Percentiles rank a stretch among this genome's conserved stretches.
These are phyloP conservation scores for Pseudoips prasinana DNA, from an alignment of 2,888 invertebrate species.

Conservation along the genomic window DNA sequence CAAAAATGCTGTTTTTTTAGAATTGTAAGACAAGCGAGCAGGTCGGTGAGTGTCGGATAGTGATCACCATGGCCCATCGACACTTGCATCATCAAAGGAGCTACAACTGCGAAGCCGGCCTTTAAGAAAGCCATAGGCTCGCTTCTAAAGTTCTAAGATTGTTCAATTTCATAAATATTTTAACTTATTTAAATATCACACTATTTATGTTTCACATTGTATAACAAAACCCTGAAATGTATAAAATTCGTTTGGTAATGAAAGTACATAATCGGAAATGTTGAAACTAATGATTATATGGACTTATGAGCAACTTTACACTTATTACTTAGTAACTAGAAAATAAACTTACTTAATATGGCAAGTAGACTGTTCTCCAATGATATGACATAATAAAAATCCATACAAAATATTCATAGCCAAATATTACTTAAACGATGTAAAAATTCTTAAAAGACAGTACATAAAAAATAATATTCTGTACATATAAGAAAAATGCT, in stretches of 20 bases:
- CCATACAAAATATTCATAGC: conserved; percentile 36
- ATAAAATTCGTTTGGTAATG: conserved; percentile 6
- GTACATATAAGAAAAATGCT: conserved; percentile 41
- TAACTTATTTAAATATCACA: too few species aligned
- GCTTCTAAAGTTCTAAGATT: too few species aligned
- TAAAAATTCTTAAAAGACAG: conserved; percentile 24
- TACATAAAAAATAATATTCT: conserved; percentile 31
- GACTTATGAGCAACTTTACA: conserved; percentile 23
- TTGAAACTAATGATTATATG: conserved; percentile 7
- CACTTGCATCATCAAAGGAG: too few species aligned
- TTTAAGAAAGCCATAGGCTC: too few species aligned
- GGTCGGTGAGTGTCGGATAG: too few species aligned
- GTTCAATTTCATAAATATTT: too few species aligned
- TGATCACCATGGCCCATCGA: too few species aligned
- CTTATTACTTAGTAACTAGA: conserved; percentile 33
- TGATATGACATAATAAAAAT: conserved; percentile 32
- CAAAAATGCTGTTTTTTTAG: too few species aligned
- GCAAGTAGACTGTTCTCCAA: conserved; percentile 31
- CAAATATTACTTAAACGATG: conserved; percentile 21
- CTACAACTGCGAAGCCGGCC: too few species aligned
- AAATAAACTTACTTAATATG: conserved; percentile 28
- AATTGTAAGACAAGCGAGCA: too few species aligned
- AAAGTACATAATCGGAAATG: conserved; percentile 4
- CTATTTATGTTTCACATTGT: conserved; percentile 1
- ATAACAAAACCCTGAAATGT: conserved; percentile 2